phyloP scores from a whole-genome alignment of 2,797 vertebrate species.

The Taenioides sp. region DNA sequence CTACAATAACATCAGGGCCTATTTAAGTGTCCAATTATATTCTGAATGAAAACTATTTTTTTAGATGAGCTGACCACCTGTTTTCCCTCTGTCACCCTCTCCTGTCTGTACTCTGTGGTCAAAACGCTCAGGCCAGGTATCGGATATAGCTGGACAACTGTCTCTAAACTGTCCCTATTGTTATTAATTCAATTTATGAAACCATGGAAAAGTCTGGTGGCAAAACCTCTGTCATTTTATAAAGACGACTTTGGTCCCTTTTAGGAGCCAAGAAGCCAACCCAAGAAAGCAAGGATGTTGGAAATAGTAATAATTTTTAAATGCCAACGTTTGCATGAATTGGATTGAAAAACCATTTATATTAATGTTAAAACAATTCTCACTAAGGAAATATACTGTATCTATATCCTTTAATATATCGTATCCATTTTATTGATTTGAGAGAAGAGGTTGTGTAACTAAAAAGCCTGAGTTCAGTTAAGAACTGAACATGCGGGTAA shows the following conservation, averaged over 20 bases:
- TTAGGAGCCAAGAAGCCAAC: background rate
- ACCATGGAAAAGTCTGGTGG: conserved; percentile 14
- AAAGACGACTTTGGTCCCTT: conserved; percentile 5
- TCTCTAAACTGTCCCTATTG: conserved; percentile 32
- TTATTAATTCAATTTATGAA: conserved; percentile 24
- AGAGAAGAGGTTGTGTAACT: background rate
- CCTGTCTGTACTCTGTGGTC: conserved; percentile 24
- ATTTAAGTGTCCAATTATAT: conserved; percentile 13
- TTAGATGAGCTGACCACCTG: conserved; percentile 20
- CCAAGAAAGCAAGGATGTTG: background rate
- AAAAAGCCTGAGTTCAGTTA: background rate
- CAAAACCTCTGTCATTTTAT: conserved; percentile 10
- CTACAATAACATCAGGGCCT: background rate
- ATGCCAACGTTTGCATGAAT: background rate
- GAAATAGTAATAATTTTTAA: background rate
- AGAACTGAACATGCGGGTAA: background rate
- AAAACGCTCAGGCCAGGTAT: conserved; percentile 30
- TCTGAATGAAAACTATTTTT: conserved; percentile 12
- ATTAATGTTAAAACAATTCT: background rate
- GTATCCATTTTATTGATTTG: background rate
- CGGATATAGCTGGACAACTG: conserved; percentile 24
- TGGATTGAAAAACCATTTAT: background rate
- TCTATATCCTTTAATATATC: too few species aligned
- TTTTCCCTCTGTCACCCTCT: conserved; percentile 26
- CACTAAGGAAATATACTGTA: too few species aligned